Base-by-base conservation (phyloP, 2,888 invertebrate genomes). In the Girardia tigrina region DNA sequence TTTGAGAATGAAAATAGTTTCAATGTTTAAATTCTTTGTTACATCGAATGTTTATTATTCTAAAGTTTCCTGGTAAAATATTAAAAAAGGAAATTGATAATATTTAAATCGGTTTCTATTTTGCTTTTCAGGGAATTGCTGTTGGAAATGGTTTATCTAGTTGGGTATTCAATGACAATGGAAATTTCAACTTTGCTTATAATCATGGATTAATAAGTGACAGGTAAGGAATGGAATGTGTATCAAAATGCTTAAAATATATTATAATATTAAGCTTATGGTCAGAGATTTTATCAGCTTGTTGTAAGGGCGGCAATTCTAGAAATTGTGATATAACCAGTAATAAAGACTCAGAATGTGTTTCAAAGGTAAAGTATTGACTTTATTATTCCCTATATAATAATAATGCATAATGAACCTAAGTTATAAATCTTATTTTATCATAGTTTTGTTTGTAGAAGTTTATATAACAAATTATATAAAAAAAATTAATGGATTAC, bases 71-170 rank as follows among this genome's bases (percentile, higher is more conserved):
- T n/a, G n/a, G n/a, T n/a, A n/a, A n/a, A n/a, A n/a, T n/a, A n/a
- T n/a, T n/a, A n/a, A n/a, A n/a, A n/a, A n/a, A n/a, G n/a, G n/a
- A n/a, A n/a, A n/a, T n/a, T n/a, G n/a, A n/a, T n/a, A n/a, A n/a
- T n/a, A n/a, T n/a, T n/a, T n/a, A n/a, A n/a, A n/a, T n/a, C n/a
- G n/a, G n/a, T n/a, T n/a, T n/a, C n/a, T n/a, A n/a, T n/a, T n/a
- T n/a, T n/a, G n/a, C 23, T 8, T 56, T 56, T 4, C 78, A 85
- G 84, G 86, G 86, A 70, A 83, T 85, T 80, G 82, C 82, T 4
- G 82, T 86, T 28, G 86, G 86, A 28, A 86, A 86, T 81, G 86
- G 86, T 26, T 80, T 84, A 42, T 80, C 84, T n/a, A 82, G 84
- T 78, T 78, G 75, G 76, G 76, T 79, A 75, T 79, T 81, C 77